Conservation (phyloP, 2,113 vertebrate genomes). For the Craseonycteris thonglongyai region DNA sequence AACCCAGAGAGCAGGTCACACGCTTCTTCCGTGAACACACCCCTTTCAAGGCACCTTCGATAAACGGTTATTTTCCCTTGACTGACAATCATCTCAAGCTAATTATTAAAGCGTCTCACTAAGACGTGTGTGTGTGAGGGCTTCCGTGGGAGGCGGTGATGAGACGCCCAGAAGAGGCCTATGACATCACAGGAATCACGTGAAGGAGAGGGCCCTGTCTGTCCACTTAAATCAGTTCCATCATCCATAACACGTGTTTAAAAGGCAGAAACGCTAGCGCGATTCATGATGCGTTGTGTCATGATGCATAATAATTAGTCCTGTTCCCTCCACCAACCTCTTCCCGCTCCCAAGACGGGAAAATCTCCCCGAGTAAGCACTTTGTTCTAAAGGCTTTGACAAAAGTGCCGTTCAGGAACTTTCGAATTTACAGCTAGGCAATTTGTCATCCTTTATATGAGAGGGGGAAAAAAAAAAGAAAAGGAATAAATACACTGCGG, state of each 20-base stretch:
- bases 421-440: constrained; percentile 72
- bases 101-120: constrained; percentile 45
- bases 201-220: constrained; percentile 46
- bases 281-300: constrained; percentile 65
- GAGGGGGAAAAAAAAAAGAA: constrained; percentile 43
- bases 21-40: not conserved
- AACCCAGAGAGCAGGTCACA: not conserved
- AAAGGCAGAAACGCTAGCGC: constrained; percentile 77
- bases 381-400: constrained; percentile 78
- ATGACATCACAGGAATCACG: constrained; percentile 71
- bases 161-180: constrained; percentile 47
- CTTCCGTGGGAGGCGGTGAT: constrained; percentile 12
- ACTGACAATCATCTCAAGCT: constrained; percentile 58
- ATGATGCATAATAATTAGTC: constrained; percentile 69
- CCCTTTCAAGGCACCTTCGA: not conserved
- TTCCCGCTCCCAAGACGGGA: constrained; percentile 65
- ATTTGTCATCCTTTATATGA: constrained; percentile 80
- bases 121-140: not conserved
- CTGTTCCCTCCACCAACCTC: constrained; percentile 36
- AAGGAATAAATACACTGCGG: not conserved
- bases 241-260: constrained; percentile 74
- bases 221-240: constrained; percentile 74
- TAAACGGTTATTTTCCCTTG: constrained; percentile 40
- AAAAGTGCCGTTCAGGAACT: constrained; percentile 79
- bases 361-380: constrained; percentile 78